Percentiles rank a stretch among this genome's conserved stretches.
Evolutionary conservation across 2,888 invertebrate genomes (phyloP).

Genomic region (Hydriomena furcata): DNA sequence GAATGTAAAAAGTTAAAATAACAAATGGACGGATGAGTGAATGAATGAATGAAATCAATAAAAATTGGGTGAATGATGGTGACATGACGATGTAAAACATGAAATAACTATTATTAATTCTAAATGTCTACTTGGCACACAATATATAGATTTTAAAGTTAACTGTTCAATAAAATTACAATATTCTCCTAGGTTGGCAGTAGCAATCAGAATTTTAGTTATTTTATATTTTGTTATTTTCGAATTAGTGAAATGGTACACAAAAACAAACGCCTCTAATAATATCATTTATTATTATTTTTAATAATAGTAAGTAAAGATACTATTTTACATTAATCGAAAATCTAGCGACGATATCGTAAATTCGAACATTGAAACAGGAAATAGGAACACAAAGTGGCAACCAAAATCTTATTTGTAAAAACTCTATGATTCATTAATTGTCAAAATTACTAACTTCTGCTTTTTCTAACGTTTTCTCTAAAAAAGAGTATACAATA

Average conservation of each 20-base stretch:
- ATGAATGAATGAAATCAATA: constrained; percentile 35
- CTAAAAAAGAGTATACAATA: no score
- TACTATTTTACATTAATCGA: constrained; percentile 24
- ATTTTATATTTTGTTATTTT: no score
- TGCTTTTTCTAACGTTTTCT: no score
- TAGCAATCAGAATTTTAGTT: constrained; percentile 1
- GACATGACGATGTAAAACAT: constrained; percentile 9
- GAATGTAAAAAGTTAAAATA: no score
- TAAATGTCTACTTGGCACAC: no score
- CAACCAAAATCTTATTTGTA: background rate
- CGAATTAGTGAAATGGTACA: no score
- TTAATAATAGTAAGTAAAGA: no score
- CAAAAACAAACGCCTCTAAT: no score
- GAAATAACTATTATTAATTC: background rate
- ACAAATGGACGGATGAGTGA: constrained; percentile 25
- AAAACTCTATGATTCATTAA: no score
- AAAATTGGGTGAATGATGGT: constrained; percentile 25
- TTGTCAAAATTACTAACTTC: no score
- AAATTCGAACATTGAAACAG: constrained; percentile 31
- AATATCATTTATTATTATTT: constrained; percentile 13
- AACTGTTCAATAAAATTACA: background rate
- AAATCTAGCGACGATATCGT: constrained; percentile 22
- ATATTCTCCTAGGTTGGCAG: background rate
- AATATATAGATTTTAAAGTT: no score
- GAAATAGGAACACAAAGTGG: constrained; percentile 22